Base-by-base conservation (phyloP, 1,140 invertebrate genomes). In the Leptoteleia sp. region DNA sequence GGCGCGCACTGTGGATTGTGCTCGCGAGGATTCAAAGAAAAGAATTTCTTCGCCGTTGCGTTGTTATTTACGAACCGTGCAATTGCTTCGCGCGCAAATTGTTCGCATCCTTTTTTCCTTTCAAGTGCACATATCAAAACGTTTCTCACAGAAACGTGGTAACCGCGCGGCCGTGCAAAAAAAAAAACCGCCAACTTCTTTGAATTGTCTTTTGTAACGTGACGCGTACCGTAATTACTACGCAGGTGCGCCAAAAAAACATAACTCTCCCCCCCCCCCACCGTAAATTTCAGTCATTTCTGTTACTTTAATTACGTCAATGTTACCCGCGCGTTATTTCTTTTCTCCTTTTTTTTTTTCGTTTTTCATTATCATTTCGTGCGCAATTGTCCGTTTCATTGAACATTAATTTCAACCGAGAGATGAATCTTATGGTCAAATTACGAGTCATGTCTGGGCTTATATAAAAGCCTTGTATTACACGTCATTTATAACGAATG, bases 91-190 rank as follows among this genome's bases (percentile, higher is more conserved):
- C 57, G 57, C 70, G 70, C 40, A 73, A 73, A 73, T 73, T 73
- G 70, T 73, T 73, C 57, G 40, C 70, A 73, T 73, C 59, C 59
- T 73, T 62, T 73, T 64, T 73, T 73, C 70, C 57, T 64, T 57
- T 40, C 59, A 64, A 48, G 59, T 64, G 50, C 40, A 64, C 50
- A 55, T 64, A 73, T 73, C 70, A 62, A 72, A 73, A 64, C 50
- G 31, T 47, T 64, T 73, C 59, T 62, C 59, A 73, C 70, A 73
- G 50, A 64, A 65, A 64, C 48, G 16, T 25, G 59, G 70, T 55
- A 61, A 61, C 22, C 29, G 17, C 16, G 12, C 37, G 8, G 12
- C 25, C 6, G 13, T 40, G 19, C 12, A n/a, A n/a, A n/a, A n/a
- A n/a, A 61, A 73, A 64, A 73, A 64, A 55, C 37, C 13, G 48